These are phyloP conservation scores for Spongilla lacustris DNA, from an alignment of 37 sponge, comb jelly and placozoan genomes.

Conservation along the genomic window DNA sequence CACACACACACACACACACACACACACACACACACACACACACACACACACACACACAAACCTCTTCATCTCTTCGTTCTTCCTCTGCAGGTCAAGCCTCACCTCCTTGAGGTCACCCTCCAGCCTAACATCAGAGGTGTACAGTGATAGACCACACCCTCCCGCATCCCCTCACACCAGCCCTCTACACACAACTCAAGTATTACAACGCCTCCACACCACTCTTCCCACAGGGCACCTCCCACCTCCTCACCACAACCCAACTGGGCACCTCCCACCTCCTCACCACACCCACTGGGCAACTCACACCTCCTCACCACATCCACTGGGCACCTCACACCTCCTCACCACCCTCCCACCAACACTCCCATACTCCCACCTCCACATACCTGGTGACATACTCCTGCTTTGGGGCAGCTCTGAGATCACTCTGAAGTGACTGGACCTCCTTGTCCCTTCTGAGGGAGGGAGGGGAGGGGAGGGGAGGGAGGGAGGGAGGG, in stretches of 20 bases:
- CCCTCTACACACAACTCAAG: neutral
- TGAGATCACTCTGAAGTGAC: constrained; percentile 44
- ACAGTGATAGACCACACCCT: neutral
- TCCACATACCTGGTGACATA: constrained; percentile 28
- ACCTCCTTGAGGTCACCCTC: constrained; percentile 34
- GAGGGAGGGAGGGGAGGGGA: neutral
- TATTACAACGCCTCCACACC: no score
- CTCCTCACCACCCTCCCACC: neutral
- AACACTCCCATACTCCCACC: neutral
- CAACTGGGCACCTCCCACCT: no score
- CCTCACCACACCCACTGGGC: no score
- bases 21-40: no score
- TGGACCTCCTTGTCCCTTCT: constrained; percentile 35
- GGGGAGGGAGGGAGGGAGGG: neutral
- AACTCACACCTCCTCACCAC: no score
- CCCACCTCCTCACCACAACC: no score
- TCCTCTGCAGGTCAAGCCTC: constrained; percentile 20
- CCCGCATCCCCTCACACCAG: neutral
- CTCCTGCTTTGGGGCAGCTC: constrained; percentile 60
- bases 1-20: no score
- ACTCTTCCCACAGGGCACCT: no score
- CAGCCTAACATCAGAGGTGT: constrained; percentile 14
- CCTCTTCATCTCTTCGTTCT: constrained; percentile 32
- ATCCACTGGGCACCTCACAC: no score
- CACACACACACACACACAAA: neutral